These are phyloP conservation scores for Trachelus iudaicus DNA, from an alignment of 2,888 invertebrate species.

Conservation along the genomic window DNA sequence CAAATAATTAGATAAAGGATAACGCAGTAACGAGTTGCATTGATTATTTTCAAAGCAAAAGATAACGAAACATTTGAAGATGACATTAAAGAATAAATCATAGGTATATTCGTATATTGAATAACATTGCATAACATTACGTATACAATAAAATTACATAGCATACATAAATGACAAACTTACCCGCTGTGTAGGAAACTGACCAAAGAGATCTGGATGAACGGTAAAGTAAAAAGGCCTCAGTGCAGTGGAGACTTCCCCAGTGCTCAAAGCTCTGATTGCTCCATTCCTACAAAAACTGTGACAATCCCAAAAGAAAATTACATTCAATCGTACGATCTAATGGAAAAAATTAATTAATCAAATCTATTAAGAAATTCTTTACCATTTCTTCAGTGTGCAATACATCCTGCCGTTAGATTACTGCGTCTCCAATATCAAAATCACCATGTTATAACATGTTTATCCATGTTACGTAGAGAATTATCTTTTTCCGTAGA, in stretches of 20 bases:
- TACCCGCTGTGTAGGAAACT: slow-evolving; percentile 90
- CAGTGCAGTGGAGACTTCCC: slow-evolving; percentile 89
- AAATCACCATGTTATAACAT: slow-evolving; percentile 4
- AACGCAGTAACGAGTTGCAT: no score
- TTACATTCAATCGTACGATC: slow-evolving; percentile 3
- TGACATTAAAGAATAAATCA: not conserved
- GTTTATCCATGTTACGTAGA: not conserved
- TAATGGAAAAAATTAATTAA: no score
- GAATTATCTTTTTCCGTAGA: not conserved
- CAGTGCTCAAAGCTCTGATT: slow-evolving; percentile 72
- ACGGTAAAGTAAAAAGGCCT: slow-evolving; percentile 95
- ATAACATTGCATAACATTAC: not conserved
- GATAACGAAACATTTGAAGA: no score
- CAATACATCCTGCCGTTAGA: slow-evolving; percentile 62
- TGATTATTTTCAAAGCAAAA: no score
- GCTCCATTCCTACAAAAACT: slow-evolving; percentile 54
- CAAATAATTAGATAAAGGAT: no score
- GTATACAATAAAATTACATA: not conserved
- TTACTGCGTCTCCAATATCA: not conserved
- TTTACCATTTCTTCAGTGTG: slow-evolving; percentile 66
- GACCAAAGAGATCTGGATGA: slow-evolving; percentile 95
- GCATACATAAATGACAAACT: slow-evolving; percentile 36
- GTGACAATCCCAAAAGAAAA: slow-evolving; percentile 24
- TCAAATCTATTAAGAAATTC: not conserved
- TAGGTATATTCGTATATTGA: not conserved